A percentile compares a stretch with the other conserved stretches of the same genome.
Conservation (phyloP, 2,888 invertebrate species). For the Leptinotarsa peninsularis region DNA sequence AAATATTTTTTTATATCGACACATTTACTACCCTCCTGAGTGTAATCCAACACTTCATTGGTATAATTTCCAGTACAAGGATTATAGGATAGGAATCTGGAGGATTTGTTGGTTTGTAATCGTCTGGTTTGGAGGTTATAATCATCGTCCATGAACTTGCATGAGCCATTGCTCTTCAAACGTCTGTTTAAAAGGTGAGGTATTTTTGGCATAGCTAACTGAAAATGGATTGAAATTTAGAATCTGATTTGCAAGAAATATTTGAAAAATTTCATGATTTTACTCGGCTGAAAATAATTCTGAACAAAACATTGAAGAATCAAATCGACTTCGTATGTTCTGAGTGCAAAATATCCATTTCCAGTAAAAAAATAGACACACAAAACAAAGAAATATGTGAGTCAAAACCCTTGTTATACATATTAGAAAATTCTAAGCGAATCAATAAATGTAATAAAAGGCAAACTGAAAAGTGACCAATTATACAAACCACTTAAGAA, state of each 20-base stretch:
- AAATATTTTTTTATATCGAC: slow-evolving; percentile 11
- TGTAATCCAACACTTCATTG: slow-evolving; percentile 47
- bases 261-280: too few relatives aligned
- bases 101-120: slow-evolving; percentile 51
- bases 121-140: slow-evolving; percentile 44
- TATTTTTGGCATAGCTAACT: slow-evolving; percentile 55
- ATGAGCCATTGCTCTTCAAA: slow-evolving; percentile 44
- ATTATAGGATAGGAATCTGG: slow-evolving; percentile 49
- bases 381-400: too few relatives aligned
- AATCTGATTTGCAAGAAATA: background rate
- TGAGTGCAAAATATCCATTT: too few relatives aligned
- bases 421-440: too few relatives aligned
- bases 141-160: slow-evolving; percentile 58
- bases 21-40: background rate
- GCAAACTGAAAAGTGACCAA: too few relatives aligned
- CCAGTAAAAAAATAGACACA: too few relatives aligned
- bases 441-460: too few relatives aligned
- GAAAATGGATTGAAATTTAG: slow-evolving; percentile 19
- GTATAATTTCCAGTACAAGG: slow-evolving; percentile 53
- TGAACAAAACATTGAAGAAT: too few relatives aligned
- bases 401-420: too few relatives aligned
- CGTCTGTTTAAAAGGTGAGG: slow-evolving; percentile 55
- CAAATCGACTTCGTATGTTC: too few relatives aligned
- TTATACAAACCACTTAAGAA: too few relatives aligned
- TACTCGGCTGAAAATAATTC: too few relatives aligned